phyloP scores from a whole-genome alignment of 2,797 vertebrate genomes.

The Stomatorhinus walkeri region DNA sequence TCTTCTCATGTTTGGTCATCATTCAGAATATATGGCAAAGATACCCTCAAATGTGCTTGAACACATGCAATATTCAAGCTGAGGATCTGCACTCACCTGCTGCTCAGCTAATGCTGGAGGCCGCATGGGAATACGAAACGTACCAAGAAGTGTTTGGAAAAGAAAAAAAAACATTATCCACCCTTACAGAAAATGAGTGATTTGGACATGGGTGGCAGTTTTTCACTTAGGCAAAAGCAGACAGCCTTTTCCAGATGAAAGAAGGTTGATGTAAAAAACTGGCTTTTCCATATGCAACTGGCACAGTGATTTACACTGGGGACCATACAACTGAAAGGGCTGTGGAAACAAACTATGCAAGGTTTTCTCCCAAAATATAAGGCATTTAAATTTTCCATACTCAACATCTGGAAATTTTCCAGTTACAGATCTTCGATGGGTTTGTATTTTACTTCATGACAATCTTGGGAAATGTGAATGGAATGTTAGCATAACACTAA shows the following conservation, averaged over 20 bases:
- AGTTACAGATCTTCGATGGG: slow-evolving; percentile 11
- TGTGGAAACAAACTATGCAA: not conserved
- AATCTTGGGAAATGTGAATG: slow-evolving; percentile 11
- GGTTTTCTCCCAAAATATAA: slow-evolving; percentile 4
- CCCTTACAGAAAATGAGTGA: not conserved
- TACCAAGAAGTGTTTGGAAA: not conserved
- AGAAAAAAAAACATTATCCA: not conserved
- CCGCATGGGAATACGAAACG: not conserved
- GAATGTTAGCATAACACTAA: slow-evolving; percentile 8
- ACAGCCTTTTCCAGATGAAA: not conserved
- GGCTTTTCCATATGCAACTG: not conserved
- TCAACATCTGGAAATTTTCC: slow-evolving; percentile 11
- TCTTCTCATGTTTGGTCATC: not conserved
- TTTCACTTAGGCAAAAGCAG: not conserved
- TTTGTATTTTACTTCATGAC: slow-evolving; percentile 7
- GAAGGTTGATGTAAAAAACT: not conserved
- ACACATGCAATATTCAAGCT: not conserved
- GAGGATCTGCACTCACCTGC: not conserved
- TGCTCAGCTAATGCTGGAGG: not conserved
- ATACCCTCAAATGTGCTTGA: not conserved
- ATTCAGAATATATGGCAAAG: not conserved
- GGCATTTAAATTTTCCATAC: not conserved
- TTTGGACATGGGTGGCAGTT: not conserved
- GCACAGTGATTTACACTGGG: not conserved
- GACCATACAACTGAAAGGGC: not conserved